These are phyloP conservation scores for Harpalus rufipes DNA, from an alignment of 2,888 invertebrate genomes.

Conservation along the genomic window DNA sequence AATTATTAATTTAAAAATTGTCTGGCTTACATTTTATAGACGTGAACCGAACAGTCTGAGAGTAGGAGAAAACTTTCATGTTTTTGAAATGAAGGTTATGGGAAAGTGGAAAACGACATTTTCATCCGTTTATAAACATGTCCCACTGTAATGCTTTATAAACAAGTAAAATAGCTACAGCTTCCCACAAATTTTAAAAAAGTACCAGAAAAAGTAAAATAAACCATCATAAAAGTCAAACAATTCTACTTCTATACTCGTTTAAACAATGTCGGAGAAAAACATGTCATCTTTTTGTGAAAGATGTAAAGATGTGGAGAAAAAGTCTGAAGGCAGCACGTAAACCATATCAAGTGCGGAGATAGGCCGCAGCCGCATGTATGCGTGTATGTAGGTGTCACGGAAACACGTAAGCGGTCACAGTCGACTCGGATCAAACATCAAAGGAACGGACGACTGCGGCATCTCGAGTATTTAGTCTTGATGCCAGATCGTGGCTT, in stretches of 20 bases:
- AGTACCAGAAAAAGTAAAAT: conserved; percentile 6
- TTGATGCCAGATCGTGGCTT: conserved; percentile 33
- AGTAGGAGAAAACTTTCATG: background rate
- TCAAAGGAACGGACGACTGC: conserved; percentile 38
- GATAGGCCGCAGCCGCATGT: conserved; percentile 16
- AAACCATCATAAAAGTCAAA: conserved; percentile 38
- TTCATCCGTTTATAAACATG: background rate
- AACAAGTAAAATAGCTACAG: conserved; percentile 6
- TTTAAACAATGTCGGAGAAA: conserved; percentile 33
- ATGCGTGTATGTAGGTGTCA: conserved; percentile 56
- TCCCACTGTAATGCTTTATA: background rate
- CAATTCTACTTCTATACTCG: background rate
- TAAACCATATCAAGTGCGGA: conserved; percentile 41
- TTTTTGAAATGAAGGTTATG: background rate
- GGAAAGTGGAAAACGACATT: conserved; percentile 1
- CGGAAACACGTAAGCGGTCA: conserved; percentile 50
- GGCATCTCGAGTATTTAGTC: conserved; percentile 38
- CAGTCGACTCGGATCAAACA: conserved; percentile 52
- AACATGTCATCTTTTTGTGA: conserved; percentile 15
- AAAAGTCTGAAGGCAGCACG: conserved; percentile 32
- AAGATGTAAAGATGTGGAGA: conserved; percentile 46
- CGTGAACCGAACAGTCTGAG: background rate
- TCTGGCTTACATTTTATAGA: background rate
- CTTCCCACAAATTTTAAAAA: conserved; percentile 12
- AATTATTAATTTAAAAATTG: too few relatives aligned